Percentiles rank a stretch among this genome's conserved stretches.
phyloP scores from a whole-genome alignment of 2,888 invertebrate species.

The Argyra leucocephala region DNA sequence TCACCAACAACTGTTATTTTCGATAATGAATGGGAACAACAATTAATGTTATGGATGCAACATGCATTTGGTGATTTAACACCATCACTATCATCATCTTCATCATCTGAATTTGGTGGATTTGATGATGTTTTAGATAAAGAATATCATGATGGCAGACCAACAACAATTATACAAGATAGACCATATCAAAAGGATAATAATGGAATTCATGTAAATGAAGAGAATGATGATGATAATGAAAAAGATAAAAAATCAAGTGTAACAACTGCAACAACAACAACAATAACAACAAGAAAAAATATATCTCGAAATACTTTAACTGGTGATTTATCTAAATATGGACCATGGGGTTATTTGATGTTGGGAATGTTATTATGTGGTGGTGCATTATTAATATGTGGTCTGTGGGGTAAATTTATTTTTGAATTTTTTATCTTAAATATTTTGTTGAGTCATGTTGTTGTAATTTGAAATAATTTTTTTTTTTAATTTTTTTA shows the following conservation, averaged over 20 bases:
- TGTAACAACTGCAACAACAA: neutral
- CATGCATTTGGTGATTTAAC: slow-evolving; percentile 30
- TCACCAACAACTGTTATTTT: slow-evolving; percentile 32
- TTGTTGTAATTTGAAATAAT: slow-evolving; percentile 8
- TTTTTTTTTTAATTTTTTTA: too few relatives aligned
- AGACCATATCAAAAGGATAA: slow-evolving; percentile 1
- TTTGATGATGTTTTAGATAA: slow-evolving; percentile 23
- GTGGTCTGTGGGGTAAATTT: slow-evolving; percentile 54
- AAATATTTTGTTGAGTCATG: slow-evolving; percentile 20
- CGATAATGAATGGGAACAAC: slow-evolving; percentile 37
- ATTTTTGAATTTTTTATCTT: too few relatives aligned
- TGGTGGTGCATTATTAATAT: slow-evolving; percentile 59
- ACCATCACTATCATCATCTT: slow-evolving; percentile 23
- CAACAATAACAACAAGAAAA: slow-evolving; percentile 24
- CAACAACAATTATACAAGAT: slow-evolving; percentile 14
- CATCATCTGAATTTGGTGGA: slow-evolving; percentile 23
- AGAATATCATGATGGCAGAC: slow-evolving; percentile 20
- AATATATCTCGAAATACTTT: slow-evolving; percentile 40
- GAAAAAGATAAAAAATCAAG: neutral
- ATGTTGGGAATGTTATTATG: slow-evolving; percentile 62
- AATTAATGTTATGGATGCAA: neutral
- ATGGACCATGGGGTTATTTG: slow-evolving; percentile 65
- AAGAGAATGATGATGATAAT: slow-evolving; percentile 12
- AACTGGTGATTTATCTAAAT: slow-evolving; percentile 54
- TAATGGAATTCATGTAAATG: slow-evolving; percentile 16